Evolutionary conservation across 2,888 invertebrate species (phyloP), one percentile per base, ranked within the genome.

Genomic region (Drosophila longiperda): DNA sequence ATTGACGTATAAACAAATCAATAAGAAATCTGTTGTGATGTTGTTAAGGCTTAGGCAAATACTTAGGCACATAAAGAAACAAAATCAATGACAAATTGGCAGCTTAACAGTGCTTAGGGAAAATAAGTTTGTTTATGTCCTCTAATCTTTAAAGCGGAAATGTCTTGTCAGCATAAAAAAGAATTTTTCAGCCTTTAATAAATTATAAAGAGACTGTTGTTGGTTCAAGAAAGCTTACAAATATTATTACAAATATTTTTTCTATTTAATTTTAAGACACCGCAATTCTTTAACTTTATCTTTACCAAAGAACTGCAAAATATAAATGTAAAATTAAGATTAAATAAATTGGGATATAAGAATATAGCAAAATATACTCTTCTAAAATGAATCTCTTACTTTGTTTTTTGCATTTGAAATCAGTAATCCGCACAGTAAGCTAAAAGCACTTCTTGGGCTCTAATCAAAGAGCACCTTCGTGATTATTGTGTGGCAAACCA

Each of bases 1-100:
- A 45, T 64, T 61, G 45, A 70, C 53, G 23, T 32, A 5, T 38
- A 38, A 29, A 62, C 34, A 59, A 54, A 54, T 48, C 57, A 61
- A 40, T 9, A n/a, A n/a, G 17, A 50, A 26, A 33, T 17, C 32
- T 17, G 20, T 54, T 48, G 20, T 48, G 38, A 12, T 11, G 12
- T 20, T 64, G 50, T 26, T 48, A 54, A 58, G 36, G 38, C 45
- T 40, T 54, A 48, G 17, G 20, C 29, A 54, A 45, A 26, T 40
- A 50, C 50, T 38, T n/a, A 26, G 26, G 32, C 20, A 33, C 20
- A 36, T 5, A 40, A 12, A 17, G 32, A 57, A 52, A 45, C 45
- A 45, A 23, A 23, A 6, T 17, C 49, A 49, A 9, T 49, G 26
- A 26, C 8, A 66, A 40, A 29, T 45, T 54, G n/a, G 15, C 5